A percentile compares a stretch with the other conserved stretches of the same genome.
Evolutionary conservation across 2,888 invertebrate genomes (phyloP).

Genomic region (Leptinotarsa haldemani): DNA sequence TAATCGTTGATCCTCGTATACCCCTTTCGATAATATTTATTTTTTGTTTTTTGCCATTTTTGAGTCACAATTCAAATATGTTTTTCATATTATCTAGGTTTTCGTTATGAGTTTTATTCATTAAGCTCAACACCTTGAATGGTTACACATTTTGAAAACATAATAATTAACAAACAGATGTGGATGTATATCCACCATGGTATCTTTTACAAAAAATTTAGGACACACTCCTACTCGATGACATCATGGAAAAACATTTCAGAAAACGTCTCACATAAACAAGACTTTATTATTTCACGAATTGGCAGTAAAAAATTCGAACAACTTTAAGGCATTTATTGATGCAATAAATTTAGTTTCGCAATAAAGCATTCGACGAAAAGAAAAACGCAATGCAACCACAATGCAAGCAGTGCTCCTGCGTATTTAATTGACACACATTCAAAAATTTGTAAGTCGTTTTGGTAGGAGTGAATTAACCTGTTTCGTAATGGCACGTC

Average conservation of each 20-base stretch:
- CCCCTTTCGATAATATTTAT: too few relatives aligned
- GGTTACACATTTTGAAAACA: too few relatives aligned
- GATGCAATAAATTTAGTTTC: slow-evolving; percentile 19
- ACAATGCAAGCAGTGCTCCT: slow-evolving; percentile 11
- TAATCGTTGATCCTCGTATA: too few relatives aligned
- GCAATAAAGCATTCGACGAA: slow-evolving; percentile 9
- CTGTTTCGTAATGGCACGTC: slow-evolving; percentile 20
- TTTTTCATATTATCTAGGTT: too few relatives aligned
- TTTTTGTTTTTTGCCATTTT: too few relatives aligned
- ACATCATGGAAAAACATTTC: slow-evolving; percentile 3
- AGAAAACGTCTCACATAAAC: neutral
- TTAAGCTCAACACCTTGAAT: too few relatives aligned
- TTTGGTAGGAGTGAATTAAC: slow-evolving; percentile 26
- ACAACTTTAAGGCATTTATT: slow-evolving; percentile 16
- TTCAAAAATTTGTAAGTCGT: slow-evolving; percentile 26
- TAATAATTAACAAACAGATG: too few relatives aligned
- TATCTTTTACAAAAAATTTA: neutral
- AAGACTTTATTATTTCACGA: slow-evolving; percentile 18
- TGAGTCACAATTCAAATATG: too few relatives aligned
- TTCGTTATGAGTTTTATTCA: too few relatives aligned
- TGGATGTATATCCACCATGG: neutral
- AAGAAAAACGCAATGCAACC: slow-evolving; percentile 14
- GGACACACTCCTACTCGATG: neutral
- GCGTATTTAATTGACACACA: slow-evolving; percentile 27
- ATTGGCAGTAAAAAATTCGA: slow-evolving; percentile 16